Evolutionary conservation across 2,797 vertebrate species (phyloP), one percentile per base, ranked within the genome.

Genomic region (Amniataba percoides): DNA sequence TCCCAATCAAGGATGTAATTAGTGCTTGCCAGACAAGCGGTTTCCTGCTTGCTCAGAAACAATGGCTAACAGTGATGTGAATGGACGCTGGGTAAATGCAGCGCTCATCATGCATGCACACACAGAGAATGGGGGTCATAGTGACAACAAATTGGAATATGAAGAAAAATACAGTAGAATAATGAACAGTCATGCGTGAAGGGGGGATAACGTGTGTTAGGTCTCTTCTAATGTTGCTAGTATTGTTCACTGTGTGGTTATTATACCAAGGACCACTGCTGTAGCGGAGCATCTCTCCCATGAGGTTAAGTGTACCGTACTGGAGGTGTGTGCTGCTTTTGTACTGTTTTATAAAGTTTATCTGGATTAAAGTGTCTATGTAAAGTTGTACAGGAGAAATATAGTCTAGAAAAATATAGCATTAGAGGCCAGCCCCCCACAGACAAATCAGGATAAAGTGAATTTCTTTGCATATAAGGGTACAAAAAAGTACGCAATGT

Each of bases 1-100:
- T 81, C 78, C 85, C 90, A 91, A 94, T 94, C 87, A 85, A 85
- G 80, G 85, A 90, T 87, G 86, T 89, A 90, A 94, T 93, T 90
- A 91, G 80, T 71, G 77, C 88, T 83, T 71, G 69, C 71, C 71
- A 88, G 80, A 85, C 77, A 76, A 85, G 82, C 72, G 55, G 63
- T 86, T 89, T 36, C 88, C 70, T 79, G 88, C 83, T 88, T 86
- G 83, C 92, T 70, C 75, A 80, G 75, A 80, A 86, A 91, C 84
- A 89, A 93, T 86, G 77, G 83, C 85, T 69, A 82, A 72, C 65
- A 14, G 71, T 74, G 86, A 85, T 81, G 74, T 80, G 77, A 90
- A 76, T 75, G 82, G 81, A 89, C 52, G 19, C 77, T 51, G 73
- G 61, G 68, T 84, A 82, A 78, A 74, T 76, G 87, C 58, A 58